Evolutionary conservation across 2,113 vertebrate species (phyloP).

Genomic region (Trogon surrucura): DNA sequence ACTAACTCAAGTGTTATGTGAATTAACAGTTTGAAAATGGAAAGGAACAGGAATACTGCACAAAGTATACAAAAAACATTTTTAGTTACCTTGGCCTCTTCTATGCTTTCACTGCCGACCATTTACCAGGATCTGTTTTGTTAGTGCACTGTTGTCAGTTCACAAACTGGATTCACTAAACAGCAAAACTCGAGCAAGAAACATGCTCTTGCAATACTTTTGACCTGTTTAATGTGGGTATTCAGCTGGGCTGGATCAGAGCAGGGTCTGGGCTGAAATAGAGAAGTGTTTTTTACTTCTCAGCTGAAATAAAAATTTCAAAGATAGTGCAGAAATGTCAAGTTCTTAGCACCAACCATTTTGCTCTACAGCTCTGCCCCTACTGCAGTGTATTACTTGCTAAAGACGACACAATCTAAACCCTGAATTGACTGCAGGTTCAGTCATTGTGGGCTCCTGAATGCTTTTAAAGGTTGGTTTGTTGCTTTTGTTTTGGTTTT

Average conservation of each 20-base stretch:
- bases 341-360: background rate
- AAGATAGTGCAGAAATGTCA: too few relatives aligned
- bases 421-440: background rate
- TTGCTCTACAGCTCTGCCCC: background rate
- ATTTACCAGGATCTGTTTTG: background rate
- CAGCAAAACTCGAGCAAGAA: background rate
- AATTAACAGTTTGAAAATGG: background rate
- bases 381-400: background rate
- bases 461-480: background rate
- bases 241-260: background rate
- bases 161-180: background rate
- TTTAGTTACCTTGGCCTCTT: background rate
- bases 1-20: background rate
- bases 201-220: background rate
- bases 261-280: background rate
- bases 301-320: background rate
- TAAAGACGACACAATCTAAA: background rate
- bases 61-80: background rate
- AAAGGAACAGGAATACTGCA: background rate
- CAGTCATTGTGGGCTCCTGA: background rate
- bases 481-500: background rate
- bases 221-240: background rate
- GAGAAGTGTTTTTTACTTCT: background rate
- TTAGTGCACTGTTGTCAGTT: background rate
- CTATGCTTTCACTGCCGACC: background rate